Evolutionary conservation across 2,888 invertebrate species (phyloP).

Genomic region (Balanococcus diminutus): DNA sequence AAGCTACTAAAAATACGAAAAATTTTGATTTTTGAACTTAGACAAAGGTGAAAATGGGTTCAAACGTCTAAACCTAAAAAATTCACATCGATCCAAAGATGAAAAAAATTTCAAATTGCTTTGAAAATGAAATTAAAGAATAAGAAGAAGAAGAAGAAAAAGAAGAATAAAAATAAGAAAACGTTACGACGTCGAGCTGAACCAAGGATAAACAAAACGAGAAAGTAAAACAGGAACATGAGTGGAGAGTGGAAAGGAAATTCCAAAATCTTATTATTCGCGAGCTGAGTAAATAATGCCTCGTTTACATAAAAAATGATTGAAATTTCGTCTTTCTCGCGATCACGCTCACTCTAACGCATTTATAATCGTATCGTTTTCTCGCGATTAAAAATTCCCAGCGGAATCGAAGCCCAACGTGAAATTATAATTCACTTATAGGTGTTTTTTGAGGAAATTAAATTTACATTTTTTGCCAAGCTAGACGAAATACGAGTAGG

Average conservation of each 20-base stretch:
- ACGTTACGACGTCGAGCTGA: too few relatives aligned
- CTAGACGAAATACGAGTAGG: not conserved
- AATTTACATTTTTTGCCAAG: not conserved
- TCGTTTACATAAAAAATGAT: conserved; percentile 2
- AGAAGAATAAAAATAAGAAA: not conserved
- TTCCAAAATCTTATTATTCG: not conserved
- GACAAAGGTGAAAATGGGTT: too few relatives aligned
- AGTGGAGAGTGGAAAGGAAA: not conserved
- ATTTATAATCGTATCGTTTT: conserved; percentile 1
- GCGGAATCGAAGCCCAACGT: not conserved
- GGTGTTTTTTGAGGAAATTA: not conserved
- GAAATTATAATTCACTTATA: not conserved
- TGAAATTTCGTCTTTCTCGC: not conserved
- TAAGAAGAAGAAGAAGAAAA: too few relatives aligned
- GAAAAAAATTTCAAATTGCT: too few relatives aligned
- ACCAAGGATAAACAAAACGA: not conserved
- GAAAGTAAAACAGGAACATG: not conserved
- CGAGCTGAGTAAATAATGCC: not conserved
- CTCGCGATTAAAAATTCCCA: not conserved
- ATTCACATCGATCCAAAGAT: not conserved
- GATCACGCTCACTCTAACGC: not conserved
- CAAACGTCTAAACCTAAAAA: not conserved
- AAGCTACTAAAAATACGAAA: too few relatives aligned
- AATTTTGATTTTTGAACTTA: too few relatives aligned
- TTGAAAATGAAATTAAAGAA: too few relatives aligned